Evolutionary conservation across 1,140 invertebrate species (phyloP).

Genomic region (Contarinia nasturtii): DNA sequence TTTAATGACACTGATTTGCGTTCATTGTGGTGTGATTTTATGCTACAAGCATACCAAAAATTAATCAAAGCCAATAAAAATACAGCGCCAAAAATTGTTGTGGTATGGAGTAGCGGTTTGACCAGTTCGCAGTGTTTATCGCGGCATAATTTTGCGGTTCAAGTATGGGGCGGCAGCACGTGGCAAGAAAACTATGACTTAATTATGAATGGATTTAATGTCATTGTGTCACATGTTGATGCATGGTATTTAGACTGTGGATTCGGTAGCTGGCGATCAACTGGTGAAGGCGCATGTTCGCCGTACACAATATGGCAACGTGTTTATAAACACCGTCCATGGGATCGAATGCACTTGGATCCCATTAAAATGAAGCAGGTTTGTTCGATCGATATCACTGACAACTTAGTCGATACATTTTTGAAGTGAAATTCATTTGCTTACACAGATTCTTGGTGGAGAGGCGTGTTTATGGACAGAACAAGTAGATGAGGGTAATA

Average conservation of each 20-base stretch:
- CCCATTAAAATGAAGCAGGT: constrained; percentile 17
- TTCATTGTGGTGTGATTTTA: constrained; percentile 58
- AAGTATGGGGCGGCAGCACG: constrained; percentile 57
- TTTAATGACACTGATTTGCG: constrained; percentile 54
- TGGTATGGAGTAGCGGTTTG: constrained; percentile 62
- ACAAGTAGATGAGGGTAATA: constrained; percentile 33
- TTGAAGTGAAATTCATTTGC: background rate
- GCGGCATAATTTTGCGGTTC: constrained; percentile 34
- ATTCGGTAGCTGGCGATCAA: constrained; percentile 55
- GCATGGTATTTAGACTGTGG: constrained; percentile 75
- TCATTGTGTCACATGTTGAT: constrained; percentile 67
- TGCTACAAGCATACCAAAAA: constrained; percentile 34
- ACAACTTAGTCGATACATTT: no score
- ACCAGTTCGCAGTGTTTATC: constrained; percentile 51
- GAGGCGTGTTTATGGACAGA: constrained; percentile 52
- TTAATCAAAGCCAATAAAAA: constrained; percentile 44
- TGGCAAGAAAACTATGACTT: constrained; percentile 57
- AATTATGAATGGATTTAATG: constrained; percentile 47
- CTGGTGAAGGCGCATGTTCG: constrained; percentile 49
- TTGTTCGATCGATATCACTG: no score
- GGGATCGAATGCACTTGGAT: constrained; percentile 28
- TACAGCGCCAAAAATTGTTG: constrained; percentile 35
- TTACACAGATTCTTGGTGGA: constrained; percentile 32
- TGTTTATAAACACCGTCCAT: constrained; percentile 61
- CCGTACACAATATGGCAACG: constrained; percentile 68